These are phyloP conservation scores for Epistrophella euchroma DNA, from an alignment of 2,888 invertebrate genomes.

Conservation along the genomic window DNA sequence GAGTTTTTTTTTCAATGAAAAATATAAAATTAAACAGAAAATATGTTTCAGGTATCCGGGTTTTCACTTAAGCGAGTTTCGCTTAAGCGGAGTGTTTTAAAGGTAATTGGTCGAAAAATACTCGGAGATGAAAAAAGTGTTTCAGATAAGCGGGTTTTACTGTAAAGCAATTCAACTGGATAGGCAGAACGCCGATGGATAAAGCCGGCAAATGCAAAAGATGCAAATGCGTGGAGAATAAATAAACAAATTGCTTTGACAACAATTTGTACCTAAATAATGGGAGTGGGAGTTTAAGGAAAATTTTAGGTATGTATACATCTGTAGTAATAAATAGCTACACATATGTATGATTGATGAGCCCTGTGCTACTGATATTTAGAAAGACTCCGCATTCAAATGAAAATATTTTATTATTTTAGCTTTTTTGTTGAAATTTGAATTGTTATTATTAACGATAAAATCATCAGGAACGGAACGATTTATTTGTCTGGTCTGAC, in stretches of 20 bases:
- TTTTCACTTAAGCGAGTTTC: too few species aligned
- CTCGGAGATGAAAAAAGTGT: too few species aligned
- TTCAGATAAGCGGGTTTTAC: too few species aligned
- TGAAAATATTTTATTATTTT: conserved; percentile 4
- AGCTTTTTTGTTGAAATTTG: neutral
- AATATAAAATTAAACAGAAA: too few species aligned
- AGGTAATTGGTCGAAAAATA: too few species aligned
- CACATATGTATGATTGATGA: neutral
- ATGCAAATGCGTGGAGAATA: conserved; percentile 17
- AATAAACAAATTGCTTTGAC: conserved; percentile 18
- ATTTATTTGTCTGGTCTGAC: conserved; percentile 36
- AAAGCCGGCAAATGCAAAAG: conserved; percentile 9
- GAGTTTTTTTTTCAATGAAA: too few species aligned
- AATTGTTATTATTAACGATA: neutral
- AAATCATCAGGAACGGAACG: neutral
- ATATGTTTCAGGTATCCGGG: too few species aligned
- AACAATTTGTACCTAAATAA: neutral
- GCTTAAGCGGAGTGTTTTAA: too few species aligned
- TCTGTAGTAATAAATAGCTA: neutral
- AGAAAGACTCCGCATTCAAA: neutral
- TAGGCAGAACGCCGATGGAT: neutral
- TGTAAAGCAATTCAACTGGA: conserved; percentile 12
- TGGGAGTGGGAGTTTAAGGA: neutral
- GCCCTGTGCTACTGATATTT: neutral
- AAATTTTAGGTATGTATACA: neutral